Conservation (phyloP, 2,888 invertebrate species). For the Caenorhabditis japonica region DNA sequence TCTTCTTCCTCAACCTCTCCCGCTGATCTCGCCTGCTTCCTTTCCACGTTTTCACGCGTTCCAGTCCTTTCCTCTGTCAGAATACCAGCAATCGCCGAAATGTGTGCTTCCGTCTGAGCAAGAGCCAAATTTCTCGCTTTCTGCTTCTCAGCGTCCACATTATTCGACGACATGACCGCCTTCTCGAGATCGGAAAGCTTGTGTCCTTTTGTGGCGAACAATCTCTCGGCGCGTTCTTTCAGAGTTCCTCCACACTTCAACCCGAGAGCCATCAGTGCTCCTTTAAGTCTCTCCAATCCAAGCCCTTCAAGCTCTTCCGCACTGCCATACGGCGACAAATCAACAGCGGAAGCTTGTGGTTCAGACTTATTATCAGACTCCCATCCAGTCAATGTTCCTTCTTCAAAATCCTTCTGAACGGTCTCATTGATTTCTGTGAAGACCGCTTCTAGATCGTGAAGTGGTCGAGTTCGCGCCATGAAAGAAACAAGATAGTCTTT, state of each 20-base stretch:
- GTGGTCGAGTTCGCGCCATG: conserved; percentile 71
- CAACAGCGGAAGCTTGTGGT: conserved; percentile 85
- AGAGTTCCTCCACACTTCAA: conserved; percentile 98
- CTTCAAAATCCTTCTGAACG: conserved; percentile 89
- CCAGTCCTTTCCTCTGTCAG: conserved; percentile 85
- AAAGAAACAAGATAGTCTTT: conserved; percentile 70
- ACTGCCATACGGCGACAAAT: conserved; percentile 96
- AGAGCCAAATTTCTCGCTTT: conserved; percentile 42
- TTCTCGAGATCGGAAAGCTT: conserved; percentile 88
- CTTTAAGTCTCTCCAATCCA: conserved; percentile 94
- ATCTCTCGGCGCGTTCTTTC: conserved; percentile 94
- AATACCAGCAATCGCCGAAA: conserved; percentile 61
- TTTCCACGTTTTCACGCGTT: conserved; percentile 97
- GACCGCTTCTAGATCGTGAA: conserved; percentile 66
- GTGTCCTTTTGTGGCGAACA: conserved; percentile 93
- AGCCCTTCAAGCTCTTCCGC: conserved; percentile 96
- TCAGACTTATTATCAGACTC: conserved; percentile 79
- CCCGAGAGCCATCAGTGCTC: conserved; percentile 95
- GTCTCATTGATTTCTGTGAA: conserved; percentile 52
- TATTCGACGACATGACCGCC: conserved; percentile 82
- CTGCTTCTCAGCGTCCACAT: conserved; percentile 62
- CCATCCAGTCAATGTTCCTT: conserved; percentile 94
- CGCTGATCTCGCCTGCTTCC: conserved; percentile 87
- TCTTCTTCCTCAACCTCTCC: conserved; percentile 81
- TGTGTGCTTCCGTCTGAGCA: conserved; percentile 44